Base-by-base conservation (phyloP, 2,888 invertebrate species). In the Ophraella communa region DNA sequence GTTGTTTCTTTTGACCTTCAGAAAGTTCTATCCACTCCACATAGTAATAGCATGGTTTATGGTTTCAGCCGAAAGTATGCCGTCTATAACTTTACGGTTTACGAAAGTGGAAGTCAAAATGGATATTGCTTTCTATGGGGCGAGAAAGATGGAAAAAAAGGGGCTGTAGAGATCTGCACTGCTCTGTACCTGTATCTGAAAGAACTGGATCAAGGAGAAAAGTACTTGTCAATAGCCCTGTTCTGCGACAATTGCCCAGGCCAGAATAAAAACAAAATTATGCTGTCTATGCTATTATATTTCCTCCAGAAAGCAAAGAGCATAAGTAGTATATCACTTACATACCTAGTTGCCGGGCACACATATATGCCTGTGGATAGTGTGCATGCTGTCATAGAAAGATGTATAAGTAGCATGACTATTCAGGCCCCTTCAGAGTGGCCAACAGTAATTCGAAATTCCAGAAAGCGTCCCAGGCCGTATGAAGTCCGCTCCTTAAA, bases 61-160 rank as follows among this genome's bases (percentile, higher is more conserved):
- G 71, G 69, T 17, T 77, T 74, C 56, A 62, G 66, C 17, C 62
- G 74, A 59, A 77, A 76, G 69, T 74, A 75, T 63, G 70, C 72
- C 20, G 70, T 74, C 17, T 76, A 71, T 51, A 76, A 75, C 69
- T 74, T 76, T 51, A 74, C 74, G 27, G 49, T 75, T 14, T 75
- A 75, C 53, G 74, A 75, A 67, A 74, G 67, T 39, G 33, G 53
- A 7, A 65, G 70, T 17, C 71, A 70, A 65, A 67, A 73, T 33
- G 74, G 67, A 44, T 68, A 53, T 65, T 74, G 76, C 65, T 74
- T 65, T 58, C 14, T 71, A 10, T 74, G 71, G 69, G 72, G 66
- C 14, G 74, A 75, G 52, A 70, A 69, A 44, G 68, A 72, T 39
- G 71, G 68, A 18, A 74, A 73, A 61, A 60, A 67, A 44, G 72